Conservation (phyloP, 2,113 vertebrate species). For the Sylvietta virens region DNA sequence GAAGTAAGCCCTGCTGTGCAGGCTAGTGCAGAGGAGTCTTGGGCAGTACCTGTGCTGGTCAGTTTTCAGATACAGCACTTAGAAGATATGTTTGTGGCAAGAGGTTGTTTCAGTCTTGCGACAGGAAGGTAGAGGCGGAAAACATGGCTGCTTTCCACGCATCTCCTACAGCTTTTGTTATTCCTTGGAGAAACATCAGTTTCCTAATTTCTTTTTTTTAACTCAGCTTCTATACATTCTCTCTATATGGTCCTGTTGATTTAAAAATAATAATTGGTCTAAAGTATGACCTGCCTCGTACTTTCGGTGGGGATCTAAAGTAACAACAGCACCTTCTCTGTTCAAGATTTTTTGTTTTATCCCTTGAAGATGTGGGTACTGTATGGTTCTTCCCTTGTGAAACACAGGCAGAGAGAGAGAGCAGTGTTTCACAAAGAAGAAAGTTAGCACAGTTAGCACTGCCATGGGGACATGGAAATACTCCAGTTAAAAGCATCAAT, state of each 20-base stretch:
- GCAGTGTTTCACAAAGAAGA: neutral
- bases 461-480: neutral
- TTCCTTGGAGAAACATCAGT: neutral
- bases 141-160: neutral
- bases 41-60: neutral
- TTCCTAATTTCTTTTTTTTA: neutral
- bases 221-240: neutral
- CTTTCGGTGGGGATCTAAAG: neutral
- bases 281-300: neutral
- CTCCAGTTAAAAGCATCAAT: neutral
- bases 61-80: neutral
- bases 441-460: neutral
- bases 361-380: neutral
- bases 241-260: neutral
- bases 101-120: neutral
- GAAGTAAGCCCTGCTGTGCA: neutral
- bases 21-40: neutral
- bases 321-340: neutral
- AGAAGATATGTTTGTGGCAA: neutral
- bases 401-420: neutral
- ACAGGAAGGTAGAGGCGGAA: neutral
- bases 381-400: neutral
- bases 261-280: neutral
- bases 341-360: neutral
- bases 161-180: neutral